Evolutionary conservation across 2,113 vertebrate species (phyloP).

Genomic region (Dinomys branickii): DNA sequence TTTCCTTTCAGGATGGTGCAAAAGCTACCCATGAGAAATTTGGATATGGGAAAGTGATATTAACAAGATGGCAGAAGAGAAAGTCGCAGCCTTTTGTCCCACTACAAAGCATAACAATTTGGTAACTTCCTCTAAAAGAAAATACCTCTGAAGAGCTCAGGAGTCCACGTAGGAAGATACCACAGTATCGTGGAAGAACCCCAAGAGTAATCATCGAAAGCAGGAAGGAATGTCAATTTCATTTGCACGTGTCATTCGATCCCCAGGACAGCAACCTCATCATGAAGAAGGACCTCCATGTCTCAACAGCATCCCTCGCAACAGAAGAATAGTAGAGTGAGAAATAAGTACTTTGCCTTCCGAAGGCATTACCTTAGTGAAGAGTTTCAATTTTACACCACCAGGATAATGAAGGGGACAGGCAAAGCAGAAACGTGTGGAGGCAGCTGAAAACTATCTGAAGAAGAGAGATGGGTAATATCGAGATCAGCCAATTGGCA

Average conservation of each 20-base stretch:
- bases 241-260: not conserved
- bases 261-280: not conserved
- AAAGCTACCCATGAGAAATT: not conserved
- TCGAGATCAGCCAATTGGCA: rapidly evolving
- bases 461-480: not conserved
- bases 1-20: not conserved
- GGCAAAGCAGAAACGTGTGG: not conserved
- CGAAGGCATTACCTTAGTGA: rapidly evolving
- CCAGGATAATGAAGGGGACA: too few species aligned
- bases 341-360: rapidly evolving
- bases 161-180: not conserved
- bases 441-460: not conserved
- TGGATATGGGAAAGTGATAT: not conserved
- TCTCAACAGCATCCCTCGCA: not conserved
- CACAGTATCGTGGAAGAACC: not conserved
- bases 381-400: not conserved
- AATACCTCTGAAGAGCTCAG: not conserved
- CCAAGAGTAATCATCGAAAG: not conserved
- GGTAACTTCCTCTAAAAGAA: not conserved
- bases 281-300: rapidly evolving
- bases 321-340: not conserved
- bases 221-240: not conserved
- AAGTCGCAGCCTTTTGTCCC: not conserved
- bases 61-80: not conserved
- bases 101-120: not conserved